A percentile compares a stretch with the other conserved stretches of the same genome.
phyloP scores from a whole-genome alignment of 2,888 invertebrate species.

The Gasteruption jaculator region DNA sequence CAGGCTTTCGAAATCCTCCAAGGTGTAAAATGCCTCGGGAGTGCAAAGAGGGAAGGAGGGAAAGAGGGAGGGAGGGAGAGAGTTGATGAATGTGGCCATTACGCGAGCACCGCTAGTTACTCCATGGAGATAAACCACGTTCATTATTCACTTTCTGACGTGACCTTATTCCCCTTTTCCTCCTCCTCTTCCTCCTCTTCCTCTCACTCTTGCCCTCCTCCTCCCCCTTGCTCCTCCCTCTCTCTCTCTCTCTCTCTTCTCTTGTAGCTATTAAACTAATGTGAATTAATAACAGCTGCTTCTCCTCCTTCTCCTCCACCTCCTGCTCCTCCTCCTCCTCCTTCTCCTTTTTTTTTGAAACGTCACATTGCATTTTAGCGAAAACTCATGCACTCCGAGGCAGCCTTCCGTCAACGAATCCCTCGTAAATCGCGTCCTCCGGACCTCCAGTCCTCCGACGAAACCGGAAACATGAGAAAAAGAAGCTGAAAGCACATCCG shows the following conservation, averaged over 20 bases:
- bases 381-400: no score
- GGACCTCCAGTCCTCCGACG: no score
- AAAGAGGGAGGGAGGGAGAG: constrained; percentile 44
- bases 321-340: constrained; percentile 18
- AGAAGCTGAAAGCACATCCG: no score
- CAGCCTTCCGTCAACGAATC: no score
- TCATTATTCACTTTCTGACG: constrained; percentile 49
- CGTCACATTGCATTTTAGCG: no score
- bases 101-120: constrained; percentile 50
- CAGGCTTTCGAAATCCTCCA: no score
- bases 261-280: constrained; percentile 40
- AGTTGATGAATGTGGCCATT: constrained; percentile 50
- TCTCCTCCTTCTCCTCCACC: constrained; percentile 32
- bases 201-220: constrained; percentile 14
- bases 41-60: no score
- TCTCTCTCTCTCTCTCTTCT: constrained; percentile 13
- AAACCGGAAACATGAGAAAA: no score
- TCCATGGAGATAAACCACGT: constrained; percentile 49
- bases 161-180: constrained; percentile 45
- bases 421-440: no score
- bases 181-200: constrained; percentile 24
- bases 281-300: constrained; percentile 43
- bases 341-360: no score
- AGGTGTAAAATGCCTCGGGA: no score
- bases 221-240: background rate